Conservation (phyloP, 2,113 vertebrate genomes). For the Ondatra zibethicus region DNA sequence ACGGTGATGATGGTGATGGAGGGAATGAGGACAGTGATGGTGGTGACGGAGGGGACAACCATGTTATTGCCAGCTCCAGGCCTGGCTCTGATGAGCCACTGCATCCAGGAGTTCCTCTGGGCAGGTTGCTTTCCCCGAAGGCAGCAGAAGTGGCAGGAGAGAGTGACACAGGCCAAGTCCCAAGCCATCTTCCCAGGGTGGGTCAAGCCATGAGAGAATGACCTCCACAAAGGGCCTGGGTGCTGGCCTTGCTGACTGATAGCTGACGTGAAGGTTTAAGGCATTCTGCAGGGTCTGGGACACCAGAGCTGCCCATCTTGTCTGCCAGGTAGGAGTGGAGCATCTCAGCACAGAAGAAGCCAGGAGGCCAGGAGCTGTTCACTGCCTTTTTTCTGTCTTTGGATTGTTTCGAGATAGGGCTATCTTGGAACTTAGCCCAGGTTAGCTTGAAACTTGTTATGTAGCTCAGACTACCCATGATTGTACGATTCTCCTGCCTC, state of each 20-base stretch:
- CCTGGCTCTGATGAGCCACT: not conserved
- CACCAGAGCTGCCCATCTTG: not conserved
- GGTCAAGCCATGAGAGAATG: not conserved
- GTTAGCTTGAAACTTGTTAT: not conserved
- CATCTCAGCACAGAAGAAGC: not conserved
- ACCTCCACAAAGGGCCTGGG: not conserved
- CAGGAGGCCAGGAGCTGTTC: not conserved
- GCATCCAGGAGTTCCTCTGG: not conserved
- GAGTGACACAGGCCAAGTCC: not conserved
- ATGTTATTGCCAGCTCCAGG: not conserved
- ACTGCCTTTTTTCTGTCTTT: not conserved
- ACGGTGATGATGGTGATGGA: too few species aligned
- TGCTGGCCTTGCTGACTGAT: not conserved
- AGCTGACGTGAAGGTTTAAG: not conserved
- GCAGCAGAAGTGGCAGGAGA: not conserved
- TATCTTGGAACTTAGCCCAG: not conserved
- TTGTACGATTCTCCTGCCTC: not conserved
- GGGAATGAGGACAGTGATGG: not conserved
- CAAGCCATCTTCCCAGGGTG: not conserved
- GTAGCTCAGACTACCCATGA: not conserved
- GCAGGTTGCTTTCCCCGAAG: not conserved
- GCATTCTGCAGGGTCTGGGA: not conserved
- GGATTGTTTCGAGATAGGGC: not conserved
- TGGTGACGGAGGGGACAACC: not conserved
- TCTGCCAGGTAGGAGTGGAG: not conserved